Percentiles rank a stretch among this genome's conserved stretches.
Conservation (phyloP, 2,113 vertebrate genomes). For the Redunca redunca region DNA sequence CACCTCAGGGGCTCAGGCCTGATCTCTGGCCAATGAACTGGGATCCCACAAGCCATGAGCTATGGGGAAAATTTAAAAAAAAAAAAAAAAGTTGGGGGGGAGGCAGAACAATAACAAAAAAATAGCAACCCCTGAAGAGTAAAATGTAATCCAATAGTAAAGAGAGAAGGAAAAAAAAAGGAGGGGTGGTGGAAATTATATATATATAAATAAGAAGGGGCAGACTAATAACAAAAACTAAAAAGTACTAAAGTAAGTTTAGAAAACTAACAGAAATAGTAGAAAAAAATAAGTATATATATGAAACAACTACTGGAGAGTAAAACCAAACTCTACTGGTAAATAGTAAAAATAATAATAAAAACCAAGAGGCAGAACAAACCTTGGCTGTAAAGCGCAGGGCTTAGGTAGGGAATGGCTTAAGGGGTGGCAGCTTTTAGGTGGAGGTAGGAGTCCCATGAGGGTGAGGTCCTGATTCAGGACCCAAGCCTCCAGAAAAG, state of each 20-base stretch:
- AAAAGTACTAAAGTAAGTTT: not conserved
- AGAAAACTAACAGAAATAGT: not conserved
- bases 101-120: not conserved
- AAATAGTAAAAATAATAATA: not conserved
- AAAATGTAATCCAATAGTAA: not conserved
- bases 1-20: not conserved
- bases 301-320: not conserved
- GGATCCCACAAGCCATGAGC: not conserved
- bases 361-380: not conserved
- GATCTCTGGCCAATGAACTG: not conserved
- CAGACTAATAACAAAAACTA: not conserved
- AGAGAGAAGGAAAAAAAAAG: not conserved
- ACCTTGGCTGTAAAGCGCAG: not conserved
- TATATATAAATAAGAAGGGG: too few relatives aligned
- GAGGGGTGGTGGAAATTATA: not conserved
- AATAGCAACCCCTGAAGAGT: not conserved
- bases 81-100: rapidly evolving
- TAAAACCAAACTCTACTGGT: not conserved
- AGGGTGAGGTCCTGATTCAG: not conserved
- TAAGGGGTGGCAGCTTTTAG: not conserved
- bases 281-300: not conserved
- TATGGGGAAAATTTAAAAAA: too few relatives aligned
- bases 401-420: not conserved
- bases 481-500: not conserved
- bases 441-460: not conserved